Percentiles rank a stretch among this genome's conserved stretches.
Conservation (phyloP, 1,140 invertebrate species). For the Branchinecta lindahli region DNA sequence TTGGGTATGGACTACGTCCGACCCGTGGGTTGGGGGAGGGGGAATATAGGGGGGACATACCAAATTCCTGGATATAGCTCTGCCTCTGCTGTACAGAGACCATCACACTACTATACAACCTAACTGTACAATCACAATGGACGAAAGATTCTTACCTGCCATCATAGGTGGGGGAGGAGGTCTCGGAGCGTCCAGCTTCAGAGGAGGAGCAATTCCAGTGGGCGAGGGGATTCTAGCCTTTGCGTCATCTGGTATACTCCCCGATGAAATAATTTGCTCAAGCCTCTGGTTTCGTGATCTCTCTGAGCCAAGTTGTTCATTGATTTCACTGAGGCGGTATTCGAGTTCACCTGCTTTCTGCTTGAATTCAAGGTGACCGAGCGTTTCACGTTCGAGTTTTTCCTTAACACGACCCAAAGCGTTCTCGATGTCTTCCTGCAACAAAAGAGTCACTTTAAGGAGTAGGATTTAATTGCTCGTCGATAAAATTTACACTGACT, state of each 20-base stretch:
- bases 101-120: too few species aligned
- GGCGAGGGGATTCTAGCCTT: conserved; percentile 45
- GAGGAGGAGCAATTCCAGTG: conserved; percentile 20
- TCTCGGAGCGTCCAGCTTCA: not conserved
- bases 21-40: too few species aligned
- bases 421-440: conserved; percentile 68
- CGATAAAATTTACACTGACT: conserved; percentile 15
- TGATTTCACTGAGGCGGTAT: conserved; percentile 51
- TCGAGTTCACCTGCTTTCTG: conserved; percentile 60
- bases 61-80: too few species aligned
- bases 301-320: conserved; percentile 54
- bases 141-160: not conserved
- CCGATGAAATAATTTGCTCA: conserved; percentile 60
- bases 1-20: too few species aligned
- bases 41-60: too few species aligned
- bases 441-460: conserved; percentile 17
- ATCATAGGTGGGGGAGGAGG: not conserved
- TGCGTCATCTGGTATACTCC: conserved; percentile 78
- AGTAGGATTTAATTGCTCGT: not conserved
- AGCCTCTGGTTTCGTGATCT: conserved; percentile 60
- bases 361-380: conserved; percentile 67
- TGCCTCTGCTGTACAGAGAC: too few species aligned
- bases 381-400: conserved; percentile 73
- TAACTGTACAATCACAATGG: too few species aligned
- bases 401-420: conserved; percentile 67